phyloP scores from a whole-genome alignment of 2,113 vertebrate species.

The Peucedramus taeniatus region DNA sequence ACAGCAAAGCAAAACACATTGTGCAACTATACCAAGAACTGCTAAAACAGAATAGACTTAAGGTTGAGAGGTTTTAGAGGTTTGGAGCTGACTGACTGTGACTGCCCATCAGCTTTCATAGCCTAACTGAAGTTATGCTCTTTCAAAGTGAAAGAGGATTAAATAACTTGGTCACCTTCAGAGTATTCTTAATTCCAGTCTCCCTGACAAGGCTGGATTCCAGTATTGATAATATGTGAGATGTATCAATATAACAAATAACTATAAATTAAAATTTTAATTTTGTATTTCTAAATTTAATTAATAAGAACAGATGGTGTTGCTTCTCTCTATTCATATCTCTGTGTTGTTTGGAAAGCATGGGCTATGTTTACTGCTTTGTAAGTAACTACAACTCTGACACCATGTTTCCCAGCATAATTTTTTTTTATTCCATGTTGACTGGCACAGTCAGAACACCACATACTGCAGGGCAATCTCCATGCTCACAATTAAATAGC shows the following conservation, averaged over 20 bases:
- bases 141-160: neutral
- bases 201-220: neutral
- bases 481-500: slow-evolving; percentile 21
- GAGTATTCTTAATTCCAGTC: neutral
- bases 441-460: slow-evolving; percentile 1
- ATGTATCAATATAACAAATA: neutral
- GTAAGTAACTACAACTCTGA: neutral
- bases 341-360: neutral
- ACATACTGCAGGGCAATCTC: slow-evolving; percentile 36
- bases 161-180: neutral
- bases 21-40: neutral
- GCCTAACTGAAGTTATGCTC: neutral
- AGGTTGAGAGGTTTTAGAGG: neutral
- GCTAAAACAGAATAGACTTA: neutral
- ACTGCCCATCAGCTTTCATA: neutral
- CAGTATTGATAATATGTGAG: neutral
- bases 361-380: neutral
- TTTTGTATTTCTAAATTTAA: neutral
- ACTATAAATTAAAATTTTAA: neutral
- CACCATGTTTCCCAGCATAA: neutral
- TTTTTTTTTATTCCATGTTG: slow-evolving; percentile 24
- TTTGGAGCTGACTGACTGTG: neutral
- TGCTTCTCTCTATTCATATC: neutral
- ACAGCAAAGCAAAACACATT: neutral
- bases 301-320: neutral